phyloP scores from a whole-genome alignment of 2,888 invertebrate genomes.

The Nymphalis urticae region DNA sequence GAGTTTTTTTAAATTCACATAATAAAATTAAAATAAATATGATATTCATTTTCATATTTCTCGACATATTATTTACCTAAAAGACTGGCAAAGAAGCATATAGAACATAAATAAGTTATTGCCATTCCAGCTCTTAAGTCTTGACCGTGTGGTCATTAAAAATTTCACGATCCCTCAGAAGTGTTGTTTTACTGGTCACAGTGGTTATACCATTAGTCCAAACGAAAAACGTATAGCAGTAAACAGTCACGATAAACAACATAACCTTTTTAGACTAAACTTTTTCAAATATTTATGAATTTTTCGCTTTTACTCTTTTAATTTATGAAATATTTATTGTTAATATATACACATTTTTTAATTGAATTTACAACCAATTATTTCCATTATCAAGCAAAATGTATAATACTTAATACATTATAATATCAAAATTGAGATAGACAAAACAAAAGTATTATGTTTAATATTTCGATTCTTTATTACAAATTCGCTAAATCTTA shows the following conservation, averaged over 20 bases:
- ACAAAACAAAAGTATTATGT: not conserved
- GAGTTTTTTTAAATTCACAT: no score
- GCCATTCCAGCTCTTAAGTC: constrained; percentile 57
- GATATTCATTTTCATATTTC: no score
- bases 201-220: constrained; percentile 65
- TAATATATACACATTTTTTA: no score
- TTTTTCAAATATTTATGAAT: no score
- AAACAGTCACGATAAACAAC: not conserved
- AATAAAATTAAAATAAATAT: no score
- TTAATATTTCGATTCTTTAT: not conserved
- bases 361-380: no score
- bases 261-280: not conserved
- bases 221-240: constrained; percentile 22
- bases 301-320: no score
- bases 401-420: no score
- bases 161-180: constrained; percentile 74
- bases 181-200: constrained; percentile 72
- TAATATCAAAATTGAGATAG: no score
- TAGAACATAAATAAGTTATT: constrained; percentile 6
- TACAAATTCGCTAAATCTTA: constrained; percentile 45
- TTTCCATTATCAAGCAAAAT: no score
- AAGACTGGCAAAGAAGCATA: constrained; percentile 1
- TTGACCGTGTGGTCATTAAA: constrained; percentile 71
- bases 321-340: no score
- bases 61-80: no score